A percentile compares a stretch with the other conserved stretches of the same genome.
Evolutionary conservation across 2,113 vertebrate species (phyloP).

Genomic region (Trematomus loennbergii): DNA sequence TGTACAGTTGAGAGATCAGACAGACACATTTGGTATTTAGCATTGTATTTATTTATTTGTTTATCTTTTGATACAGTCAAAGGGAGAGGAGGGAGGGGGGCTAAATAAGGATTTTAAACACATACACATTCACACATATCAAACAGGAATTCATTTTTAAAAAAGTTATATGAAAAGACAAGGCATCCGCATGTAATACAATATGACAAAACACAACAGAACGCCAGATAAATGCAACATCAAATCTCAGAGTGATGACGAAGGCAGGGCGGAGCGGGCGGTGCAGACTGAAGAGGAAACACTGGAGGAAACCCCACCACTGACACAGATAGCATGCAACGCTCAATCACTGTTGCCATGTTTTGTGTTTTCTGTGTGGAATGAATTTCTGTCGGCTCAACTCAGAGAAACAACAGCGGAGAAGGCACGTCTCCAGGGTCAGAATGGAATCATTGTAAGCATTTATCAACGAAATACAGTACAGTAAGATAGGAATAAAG

Average conservation of each 20-base stretch:
- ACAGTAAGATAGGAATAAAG: constrained; percentile 50
- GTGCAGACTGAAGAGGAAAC: constrained; percentile 63
- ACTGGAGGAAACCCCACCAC: constrained; percentile 55
- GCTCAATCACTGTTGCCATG: constrained; percentile 43
- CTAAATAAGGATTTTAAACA: constrained; percentile 76
- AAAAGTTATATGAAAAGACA: constrained; percentile 69
- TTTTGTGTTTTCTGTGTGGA: constrained; percentile 41
- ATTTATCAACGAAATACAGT: constrained; percentile 57
- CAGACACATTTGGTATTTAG: constrained; percentile 23
- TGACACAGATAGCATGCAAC: constrained; percentile 67
- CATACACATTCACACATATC: constrained; percentile 80
- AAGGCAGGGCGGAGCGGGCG: constrained; percentile 33
- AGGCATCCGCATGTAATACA: constrained; percentile 65
- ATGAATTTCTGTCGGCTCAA: constrained; percentile 37
- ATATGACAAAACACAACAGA: constrained; percentile 49
- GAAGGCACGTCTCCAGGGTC: too few species aligned
- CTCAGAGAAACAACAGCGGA: constrained; percentile 14
- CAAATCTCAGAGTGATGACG: constrained; percentile 52
- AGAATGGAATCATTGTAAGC: constrained; percentile 7
- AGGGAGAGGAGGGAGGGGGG: constrained; percentile 43
- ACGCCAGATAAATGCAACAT: constrained; percentile 61
- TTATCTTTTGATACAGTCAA: constrained; percentile 79
- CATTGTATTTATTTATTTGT: constrained; percentile 69
- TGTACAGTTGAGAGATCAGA: background rate
- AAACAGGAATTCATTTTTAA: constrained; percentile 66